Evolutionary conservation across 2,888 invertebrate genomes (phyloP), one percentile per base, ranked within the genome.

Genomic region (Boloria euphrosyne): DNA sequence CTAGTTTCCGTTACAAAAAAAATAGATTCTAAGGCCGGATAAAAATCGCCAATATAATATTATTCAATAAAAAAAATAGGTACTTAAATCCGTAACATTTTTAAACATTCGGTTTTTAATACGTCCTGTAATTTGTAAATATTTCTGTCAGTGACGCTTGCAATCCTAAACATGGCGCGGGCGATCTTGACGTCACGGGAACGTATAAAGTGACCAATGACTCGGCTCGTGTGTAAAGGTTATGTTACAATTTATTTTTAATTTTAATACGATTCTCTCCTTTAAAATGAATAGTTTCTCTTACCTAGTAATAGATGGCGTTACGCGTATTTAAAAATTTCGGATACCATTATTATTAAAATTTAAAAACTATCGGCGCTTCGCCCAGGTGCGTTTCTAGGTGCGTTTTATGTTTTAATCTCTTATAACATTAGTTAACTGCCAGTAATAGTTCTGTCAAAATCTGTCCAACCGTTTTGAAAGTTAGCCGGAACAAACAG

Each of bases 241-340:
- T 46, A 22, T 22, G 57, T 57, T 57, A 46, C 57, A 57, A 22
- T 13, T n/a, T 57, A 57, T 57, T 57, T 57, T 57, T 57, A 57
- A 22, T n/a, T 46, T n/a, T 16, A 16, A 57, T n/a, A 44, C 13
- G 16, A 13, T 44, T 54, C 17, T 16, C 16, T 22, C 14, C 44
- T 18, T 44, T 10, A 46, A 13, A 57, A 46, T 46, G 13, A 27
- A 16, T 46, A 16, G 18, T 57, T 57, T n/a, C 57, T 27, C 27
- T 22, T 22, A 46, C 4, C 10, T 44, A 46, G 4, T 44, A 5
- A 46, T 46, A 57, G 57, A 57, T 57, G 57, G 57, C 57, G 46
- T 16, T 57, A 27, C 46, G 0, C 16, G 46, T n/a, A 22, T 27
- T 5, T 27, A 16, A 27, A 46, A 14, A 22, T 46, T 57, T 57